A percentile compares a stretch with the other conserved stretches of the same genome.
Conservation (phyloP, 64 coral and sea anemone genomes). For the Trachythela sp. region DNA sequence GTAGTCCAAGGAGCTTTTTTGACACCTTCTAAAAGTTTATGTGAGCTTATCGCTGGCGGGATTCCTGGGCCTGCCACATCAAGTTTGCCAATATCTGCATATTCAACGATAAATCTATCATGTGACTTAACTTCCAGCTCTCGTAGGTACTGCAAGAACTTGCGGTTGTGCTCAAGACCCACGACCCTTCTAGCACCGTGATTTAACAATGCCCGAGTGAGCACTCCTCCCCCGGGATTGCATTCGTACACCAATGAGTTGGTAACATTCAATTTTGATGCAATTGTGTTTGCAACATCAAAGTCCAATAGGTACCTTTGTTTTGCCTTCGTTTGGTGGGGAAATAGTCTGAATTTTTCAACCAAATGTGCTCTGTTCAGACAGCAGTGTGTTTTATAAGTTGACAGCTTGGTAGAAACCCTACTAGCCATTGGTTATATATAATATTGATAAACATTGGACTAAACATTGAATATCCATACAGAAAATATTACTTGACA, state of each 20-base stretch:
- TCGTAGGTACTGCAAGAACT: background rate
- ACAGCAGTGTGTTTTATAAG: conserved; percentile 38
- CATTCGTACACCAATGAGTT: background rate
- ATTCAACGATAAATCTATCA: conserved; percentile 41
- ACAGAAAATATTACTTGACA: too few relatives aligned
- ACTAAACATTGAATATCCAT: too few relatives aligned
- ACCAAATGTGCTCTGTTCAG: background rate
- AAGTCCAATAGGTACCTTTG: background rate
- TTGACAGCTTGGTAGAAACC: background rate
- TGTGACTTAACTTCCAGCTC: conserved; percentile 16
- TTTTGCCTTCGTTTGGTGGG: conserved; percentile 4
- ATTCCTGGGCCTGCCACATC: conserved; percentile 69
- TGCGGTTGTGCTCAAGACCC: conserved; percentile 1
- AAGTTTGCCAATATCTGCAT: conserved; percentile 86
- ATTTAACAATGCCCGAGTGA: conserved; percentile 9
- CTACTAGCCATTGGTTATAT: background rate
- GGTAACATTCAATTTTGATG: background rate
- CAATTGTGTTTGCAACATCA: conserved; percentile 11
- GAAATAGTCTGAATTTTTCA: background rate
- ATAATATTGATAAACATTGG: background rate
- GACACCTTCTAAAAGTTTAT: conserved; percentile 59
- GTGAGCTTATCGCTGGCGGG: conserved; percentile 65
- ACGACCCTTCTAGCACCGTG: background rate
- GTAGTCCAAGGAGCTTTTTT: conserved; percentile 54
- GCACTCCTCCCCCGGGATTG: background rate